Evolutionary conservation across 1,140 invertebrate genomes (phyloP), one percentile per base, ranked within the genome.

Genomic region (Pogonognathellus flavescens): DNA sequence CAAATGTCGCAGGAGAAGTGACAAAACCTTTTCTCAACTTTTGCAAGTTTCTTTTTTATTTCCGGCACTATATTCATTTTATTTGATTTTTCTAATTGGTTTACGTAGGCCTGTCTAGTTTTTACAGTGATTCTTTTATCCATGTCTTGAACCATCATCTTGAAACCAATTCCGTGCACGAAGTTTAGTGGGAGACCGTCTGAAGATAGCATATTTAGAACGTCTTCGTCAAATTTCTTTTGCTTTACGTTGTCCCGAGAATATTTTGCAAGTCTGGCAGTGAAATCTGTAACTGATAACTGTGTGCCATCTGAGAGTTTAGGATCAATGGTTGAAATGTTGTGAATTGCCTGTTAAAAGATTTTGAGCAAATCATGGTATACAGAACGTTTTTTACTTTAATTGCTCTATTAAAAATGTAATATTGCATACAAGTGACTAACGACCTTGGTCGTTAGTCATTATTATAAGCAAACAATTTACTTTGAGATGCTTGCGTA

Each of bases 391-490:
- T 41, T 3, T 55, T 55, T 55, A 1, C 1, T 9, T 11, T 1
- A 55, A 11, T 55, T 14, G 53, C 2, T 5, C 53, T 55, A 55
- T 16, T n/a, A n/a, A n/a, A n/a, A n/a, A 55, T 16, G 16, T n/a
- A n/a, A n/a, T n/a, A n/a, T n/a, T n/a, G n/a, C n/a, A 14, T 55
- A 55, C 11, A 60, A 16, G n/a, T 60, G 57, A 60, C 8, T 60
- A 60, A 60, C 57, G 57, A 60, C n/a, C 57, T 60, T n/a, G 57
- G n/a, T 60, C 57, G 57, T 60, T 60, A 60, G 6, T 60, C 57
- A 60, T 60, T n/a, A 18, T 60, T 18, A 60, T 16, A n/a, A 60
- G 1, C n/a, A 60, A 18, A n/a, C n/a, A 18, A 18, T 5, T 60
- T 60, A 60, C 57, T 18, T 60, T 16, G 7, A 60, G 57, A 18